Base-by-base conservation (phyloP, 2,797 vertebrate genomes). In the Acanthurus tractus region DNA sequence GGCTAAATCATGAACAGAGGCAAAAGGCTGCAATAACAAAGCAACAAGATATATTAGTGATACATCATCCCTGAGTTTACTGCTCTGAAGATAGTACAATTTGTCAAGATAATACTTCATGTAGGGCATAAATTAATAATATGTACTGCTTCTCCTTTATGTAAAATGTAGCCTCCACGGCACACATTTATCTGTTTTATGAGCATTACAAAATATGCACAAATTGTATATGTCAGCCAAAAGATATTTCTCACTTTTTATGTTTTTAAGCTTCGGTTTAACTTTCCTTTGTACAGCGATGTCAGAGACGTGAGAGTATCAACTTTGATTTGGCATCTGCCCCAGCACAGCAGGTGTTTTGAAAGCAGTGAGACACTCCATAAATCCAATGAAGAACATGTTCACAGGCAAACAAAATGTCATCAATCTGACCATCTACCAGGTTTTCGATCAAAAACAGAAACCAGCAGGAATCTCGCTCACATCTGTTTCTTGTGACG, bases 401-500 rank as follows among this genome's bases (percentile, higher is more conserved):
- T 94, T 95, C 92, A 84, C 92, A 90, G 91, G 92, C 91, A 94
- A 95, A 94, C 90, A 91, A 92, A 92, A 92, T 94, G 92, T 94
- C 92, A 92, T 94, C 92, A 91, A 85, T 87, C 88, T 62, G 9
- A 89, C 78, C 81, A 79, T 92, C 90, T 87, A 93, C 86, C 66
- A 89, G 88, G 74, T 78, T 86, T 75, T 88, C 82, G 76, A 93
- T 90, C 84, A 57, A 90, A 94, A 93, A 85, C 89, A 92, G 90
- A 91, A 94, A 90, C 81, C 80, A 79, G 64, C 85, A 90, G 86
- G 89, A 93, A 89, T 93, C 88, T 87, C 57, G 63, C 78, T 76
- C 90, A 95, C 94, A 95, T 96, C 93, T 95, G 92, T 93, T 94
- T 94, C 89, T 89, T 91, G 93, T 93, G 93, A 93, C 88, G 76